Conservation (phyloP, 2,888 invertebrate genomes). For the Monochamus alternatus region DNA sequence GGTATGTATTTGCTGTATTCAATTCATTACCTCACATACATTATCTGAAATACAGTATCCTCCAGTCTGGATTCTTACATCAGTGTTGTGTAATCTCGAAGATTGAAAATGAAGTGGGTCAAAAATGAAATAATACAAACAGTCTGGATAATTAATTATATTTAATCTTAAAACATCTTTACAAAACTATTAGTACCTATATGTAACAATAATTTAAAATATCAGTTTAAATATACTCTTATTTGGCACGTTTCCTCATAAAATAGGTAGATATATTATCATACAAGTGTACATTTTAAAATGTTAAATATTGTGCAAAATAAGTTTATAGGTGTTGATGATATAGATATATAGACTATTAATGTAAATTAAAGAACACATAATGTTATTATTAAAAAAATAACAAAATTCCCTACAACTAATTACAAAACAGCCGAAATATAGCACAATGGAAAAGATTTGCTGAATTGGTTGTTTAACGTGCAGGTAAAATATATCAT, state of each 20-base stretch:
- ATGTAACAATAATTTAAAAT: slow-evolving; percentile 61
- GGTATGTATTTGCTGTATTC: no score
- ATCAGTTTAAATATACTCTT: slow-evolving; percentile 53
- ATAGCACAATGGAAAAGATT: slow-evolving; percentile 57
- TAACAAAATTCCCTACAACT: slow-evolving; percentile 42
- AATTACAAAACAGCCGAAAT: slow-evolving; percentile 57
- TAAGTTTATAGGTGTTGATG: slow-evolving; percentile 30
- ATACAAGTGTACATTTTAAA: slow-evolving; percentile 11
- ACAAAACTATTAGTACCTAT: slow-evolving; percentile 59
- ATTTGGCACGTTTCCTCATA: slow-evolving; percentile 49
- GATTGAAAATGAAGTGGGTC: no score
- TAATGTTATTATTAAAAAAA: slow-evolving; percentile 46
- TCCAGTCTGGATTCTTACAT: no score
- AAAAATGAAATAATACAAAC: no score
- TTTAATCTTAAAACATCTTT: slow-evolving; percentile 52
- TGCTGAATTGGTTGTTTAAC: slow-evolving; percentile 38
- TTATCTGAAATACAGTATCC: no score
- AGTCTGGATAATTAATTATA: no score
- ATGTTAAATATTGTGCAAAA: slow-evolving; percentile 35
- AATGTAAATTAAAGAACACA: slow-evolving; percentile 40
- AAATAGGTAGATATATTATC: slow-evolving; percentile 11
- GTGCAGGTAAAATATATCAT: not conserved
- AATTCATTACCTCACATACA: no score
- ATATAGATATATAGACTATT: slow-evolving; percentile 40
- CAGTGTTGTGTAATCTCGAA: no score